Percentiles rank a stretch among this genome's conserved stretches.
These are phyloP conservation scores for Cynocephalus volans DNA, from an alignment of 2,113 vertebrate species.

Conservation along the genomic window DNA sequence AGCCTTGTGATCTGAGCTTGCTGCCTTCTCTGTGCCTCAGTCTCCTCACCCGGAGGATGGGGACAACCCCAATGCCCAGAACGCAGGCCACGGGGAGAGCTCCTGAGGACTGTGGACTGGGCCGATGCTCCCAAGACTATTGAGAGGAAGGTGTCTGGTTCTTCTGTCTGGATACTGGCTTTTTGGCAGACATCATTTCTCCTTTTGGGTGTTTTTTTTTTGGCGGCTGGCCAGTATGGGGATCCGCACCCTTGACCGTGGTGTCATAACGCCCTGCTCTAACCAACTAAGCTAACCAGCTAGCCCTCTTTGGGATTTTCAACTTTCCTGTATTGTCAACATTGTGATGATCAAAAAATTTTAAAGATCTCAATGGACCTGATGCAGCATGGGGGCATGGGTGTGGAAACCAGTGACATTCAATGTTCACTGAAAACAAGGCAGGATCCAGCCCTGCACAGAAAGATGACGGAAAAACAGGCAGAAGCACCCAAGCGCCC, in stretches of 20 bases:
- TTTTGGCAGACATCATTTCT: background rate
- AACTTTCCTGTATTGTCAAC: background rate
- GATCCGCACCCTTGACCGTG: too few species aligned
- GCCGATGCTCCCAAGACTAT: constrained; percentile 42
- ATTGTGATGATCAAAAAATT: background rate
- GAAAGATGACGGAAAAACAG: background rate
- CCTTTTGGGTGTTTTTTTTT: background rate
- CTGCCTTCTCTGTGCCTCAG: background rate
- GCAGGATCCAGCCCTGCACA: background rate
- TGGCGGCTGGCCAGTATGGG: too few species aligned
- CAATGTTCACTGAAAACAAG: background rate
- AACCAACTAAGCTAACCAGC: too few species aligned
- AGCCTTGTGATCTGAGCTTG: background rate
- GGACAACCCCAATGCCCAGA: background rate
- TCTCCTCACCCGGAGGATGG: background rate
- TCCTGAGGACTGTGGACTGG: background rate
- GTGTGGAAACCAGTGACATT: background rate
- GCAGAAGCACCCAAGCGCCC: background rate
- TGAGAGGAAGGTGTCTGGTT: background rate
- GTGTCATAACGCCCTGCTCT: too few species aligned
- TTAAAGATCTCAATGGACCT: background rate
- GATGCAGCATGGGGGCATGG: background rate
- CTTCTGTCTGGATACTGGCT: background rate
- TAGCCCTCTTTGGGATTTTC: background rate
- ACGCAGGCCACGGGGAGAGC: background rate